These are phyloP conservation scores for Vultur gryphus DNA, from an alignment of 2,797 vertebrate genomes.

Conservation along the genomic window DNA sequence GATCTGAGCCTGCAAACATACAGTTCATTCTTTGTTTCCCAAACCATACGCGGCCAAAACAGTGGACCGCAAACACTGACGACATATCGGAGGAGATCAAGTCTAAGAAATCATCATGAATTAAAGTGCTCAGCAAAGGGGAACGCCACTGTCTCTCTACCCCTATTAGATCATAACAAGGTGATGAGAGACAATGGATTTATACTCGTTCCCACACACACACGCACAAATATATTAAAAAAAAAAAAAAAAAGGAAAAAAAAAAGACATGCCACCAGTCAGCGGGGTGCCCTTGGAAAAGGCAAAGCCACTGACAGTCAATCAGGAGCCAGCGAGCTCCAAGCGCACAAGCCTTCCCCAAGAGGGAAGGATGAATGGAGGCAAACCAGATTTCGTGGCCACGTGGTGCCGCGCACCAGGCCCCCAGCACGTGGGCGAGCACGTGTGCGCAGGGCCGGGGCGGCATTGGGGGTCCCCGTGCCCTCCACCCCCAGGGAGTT, in stretches of 20 bases:
- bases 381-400: background rate
- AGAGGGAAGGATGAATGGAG: background rate
- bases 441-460: accelerated
- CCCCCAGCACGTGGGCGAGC: accelerated
- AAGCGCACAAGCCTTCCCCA: accelerated
- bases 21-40: constrained; percentile 15
- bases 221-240: background rate
- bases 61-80: constrained; percentile 20
- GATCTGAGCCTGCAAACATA: background rate
- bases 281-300: background rate
- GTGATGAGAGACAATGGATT: constrained; percentile 43
- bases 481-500: accelerated
- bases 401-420: accelerated
- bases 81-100: background rate
- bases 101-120: constrained; percentile 32
- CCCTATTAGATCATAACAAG: constrained; percentile 27
- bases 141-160: background rate
- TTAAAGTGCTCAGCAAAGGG: constrained; percentile 22
- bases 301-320: background rate
- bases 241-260: background rate
- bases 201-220: background rate
- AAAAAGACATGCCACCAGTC: background rate
- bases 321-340: background rate
- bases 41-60: background rate
- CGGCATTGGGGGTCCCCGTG: accelerated